Evolutionary conservation across 2,113 vertebrate genomes (phyloP), one percentile per base, ranked within the genome.

Genomic region (Eulemur rufifrons): DNA sequence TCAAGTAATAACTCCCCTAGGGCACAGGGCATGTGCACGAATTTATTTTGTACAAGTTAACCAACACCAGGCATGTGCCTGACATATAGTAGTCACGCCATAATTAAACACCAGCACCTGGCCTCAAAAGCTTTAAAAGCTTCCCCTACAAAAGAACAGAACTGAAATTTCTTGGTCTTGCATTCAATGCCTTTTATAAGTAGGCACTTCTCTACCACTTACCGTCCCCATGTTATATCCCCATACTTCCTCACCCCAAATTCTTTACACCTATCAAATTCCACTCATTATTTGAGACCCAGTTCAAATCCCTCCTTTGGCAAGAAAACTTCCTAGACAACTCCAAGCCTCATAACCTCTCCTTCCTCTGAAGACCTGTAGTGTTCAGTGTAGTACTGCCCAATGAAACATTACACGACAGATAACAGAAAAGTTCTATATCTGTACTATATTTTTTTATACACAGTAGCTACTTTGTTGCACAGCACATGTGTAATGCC

Each of bases 201-300:
- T 25, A 85, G 15, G 27, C 4, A 52, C 39, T 78, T 52, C 59
- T 83, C 69, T 88, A 56, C 27, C 11, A 29, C 64, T 84, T 50
- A 54, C 18, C 52, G 69, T 50, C 20, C 32, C 32, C 39, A 37
- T 76, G 32, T 23, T 37, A 3, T 54, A 91, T 27, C 63, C 42
- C 47, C 29, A 32, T 32, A 90, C 6, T 61, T 71, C 59, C 47
- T 86, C 17, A 45, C 39, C 50, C 18, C 20, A 15, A 45, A 86
- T 77, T 96, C 84, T 94, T 95, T 77, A 73, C 7, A 87, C 32
- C 45, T 45, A 78, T 86, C 54, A 95, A 92, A 92, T 92, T 82
- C 71, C 13, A 82, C 77, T 64, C 77, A 89, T 82, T 86, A 80
- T 91, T 78, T 77, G 39, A n/a, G 27, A 91, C n/a, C 17, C 34